Percentiles rank a stretch among this genome's conserved stretches.
These are phyloP conservation scores for Heteromormyrus szaboi DNA, from an alignment of 2,797 vertebrate species.

Conservation along the genomic window DNA sequence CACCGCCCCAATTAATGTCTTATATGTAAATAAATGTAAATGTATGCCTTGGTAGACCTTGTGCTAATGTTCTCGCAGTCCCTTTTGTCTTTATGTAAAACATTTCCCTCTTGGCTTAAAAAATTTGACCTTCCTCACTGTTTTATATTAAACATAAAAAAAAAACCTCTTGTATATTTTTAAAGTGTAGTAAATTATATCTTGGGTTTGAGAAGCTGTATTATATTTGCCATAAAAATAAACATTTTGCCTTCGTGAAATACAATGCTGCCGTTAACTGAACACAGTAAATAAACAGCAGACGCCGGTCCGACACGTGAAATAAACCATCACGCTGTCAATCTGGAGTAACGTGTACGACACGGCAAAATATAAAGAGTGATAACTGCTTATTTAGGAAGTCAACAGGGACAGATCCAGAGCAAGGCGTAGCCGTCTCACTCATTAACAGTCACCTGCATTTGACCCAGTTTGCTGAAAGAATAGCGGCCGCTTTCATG, in stretches of 20 bases:
- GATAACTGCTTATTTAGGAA: not conserved
- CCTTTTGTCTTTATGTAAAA: constrained; percentile 1
- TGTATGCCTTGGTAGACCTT: not conserved
- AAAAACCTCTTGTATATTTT: not conserved
- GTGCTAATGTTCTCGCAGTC: not conserved
- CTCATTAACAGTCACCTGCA: not conserved
- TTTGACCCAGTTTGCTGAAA: not conserved
- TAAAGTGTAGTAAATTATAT: not conserved
- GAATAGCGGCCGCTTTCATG: not conserved
- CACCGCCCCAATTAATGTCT: not conserved
- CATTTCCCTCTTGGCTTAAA: not conserved
- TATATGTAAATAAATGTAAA: not conserved
- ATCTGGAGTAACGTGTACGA: not conserved
- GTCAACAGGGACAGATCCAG: not conserved
- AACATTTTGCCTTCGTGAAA: not conserved
- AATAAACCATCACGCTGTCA: not conserved
- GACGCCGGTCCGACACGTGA: not conserved
- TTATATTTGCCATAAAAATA: not conserved
- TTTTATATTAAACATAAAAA: not conserved
- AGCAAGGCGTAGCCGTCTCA: not conserved
- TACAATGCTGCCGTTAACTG: not conserved
- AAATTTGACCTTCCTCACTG: not conserved
- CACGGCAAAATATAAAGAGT: not conserved
- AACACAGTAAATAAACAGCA: not conserved
- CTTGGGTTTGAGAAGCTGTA: not conserved